Percentiles rank a stretch among this genome's conserved stretches.
Evolutionary conservation across 2,888 invertebrate genomes (phyloP).

Genomic region (Rhimphoctona megacephalus): DNA sequence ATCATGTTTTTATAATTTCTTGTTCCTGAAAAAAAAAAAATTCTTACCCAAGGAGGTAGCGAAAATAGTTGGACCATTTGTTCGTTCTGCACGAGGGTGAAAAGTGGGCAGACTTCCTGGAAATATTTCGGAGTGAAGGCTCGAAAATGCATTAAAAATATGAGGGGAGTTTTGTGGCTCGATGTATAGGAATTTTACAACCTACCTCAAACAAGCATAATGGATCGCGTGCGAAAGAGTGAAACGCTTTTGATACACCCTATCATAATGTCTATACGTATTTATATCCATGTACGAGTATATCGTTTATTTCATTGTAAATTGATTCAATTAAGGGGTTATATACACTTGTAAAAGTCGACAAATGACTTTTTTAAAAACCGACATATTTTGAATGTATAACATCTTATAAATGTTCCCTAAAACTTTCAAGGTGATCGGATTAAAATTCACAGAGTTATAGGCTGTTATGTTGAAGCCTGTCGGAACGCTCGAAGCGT

Average conservation of each 20-base stretch:
- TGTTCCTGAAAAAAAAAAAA: background rate
- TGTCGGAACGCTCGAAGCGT: too few species aligned
- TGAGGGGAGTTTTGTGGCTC: conserved; percentile 28
- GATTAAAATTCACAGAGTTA: too few species aligned
- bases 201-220: conserved; percentile 61
- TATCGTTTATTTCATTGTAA: background rate
- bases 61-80: conserved; percentile 24
- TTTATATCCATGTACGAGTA: conserved; percentile 3
- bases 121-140: background rate
- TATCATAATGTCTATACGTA: conserved; percentile 14
- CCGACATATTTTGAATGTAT: too few species aligned
- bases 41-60: background rate
- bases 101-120: conserved; percentile 40
- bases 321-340: background rate
- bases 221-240: conserved; percentile 58
- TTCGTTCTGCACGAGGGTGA: conserved; percentile 30
- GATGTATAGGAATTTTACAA: conserved; percentile 45
- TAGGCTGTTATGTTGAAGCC: too few species aligned
- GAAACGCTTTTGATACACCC: conserved; percentile 33
- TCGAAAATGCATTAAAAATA: conserved; percentile 17
- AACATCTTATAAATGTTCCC: too few species aligned
- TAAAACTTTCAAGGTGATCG: too few species aligned
- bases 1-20: background rate
- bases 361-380: too few species aligned
- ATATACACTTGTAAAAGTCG: too few species aligned